A percentile compares a stretch with the other conserved stretches of the same genome.
Conservation (phyloP, 2,797 vertebrate species). For the Rhynchonycteris naso region DNA sequence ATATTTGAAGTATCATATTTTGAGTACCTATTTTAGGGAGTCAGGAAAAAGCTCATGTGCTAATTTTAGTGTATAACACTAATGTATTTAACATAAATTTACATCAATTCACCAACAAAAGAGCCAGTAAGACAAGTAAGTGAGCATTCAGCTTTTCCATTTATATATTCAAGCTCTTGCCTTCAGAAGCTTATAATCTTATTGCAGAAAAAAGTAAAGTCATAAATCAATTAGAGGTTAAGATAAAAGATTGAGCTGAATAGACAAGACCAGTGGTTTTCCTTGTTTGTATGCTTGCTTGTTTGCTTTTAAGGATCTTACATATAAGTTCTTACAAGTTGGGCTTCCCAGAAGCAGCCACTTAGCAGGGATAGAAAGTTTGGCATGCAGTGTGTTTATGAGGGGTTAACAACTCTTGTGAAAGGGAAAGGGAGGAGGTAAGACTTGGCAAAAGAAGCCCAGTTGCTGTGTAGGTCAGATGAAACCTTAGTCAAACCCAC, state of each 20-base stretch:
- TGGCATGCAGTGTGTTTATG: fast-evolving
- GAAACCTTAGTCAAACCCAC: neutral
- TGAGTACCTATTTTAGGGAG: neutral
- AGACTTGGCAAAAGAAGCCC: neutral
- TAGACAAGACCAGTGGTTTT: neutral
- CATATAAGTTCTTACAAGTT: neutral
- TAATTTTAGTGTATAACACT: neutral
- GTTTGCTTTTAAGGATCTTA: neutral
- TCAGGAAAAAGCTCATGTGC: neutral
- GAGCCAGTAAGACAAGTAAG: neutral
- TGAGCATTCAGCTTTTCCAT: neutral
- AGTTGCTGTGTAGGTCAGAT: fast-evolving
- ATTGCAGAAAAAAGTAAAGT: neutral
- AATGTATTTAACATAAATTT: neutral
- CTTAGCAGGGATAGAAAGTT: neutral
- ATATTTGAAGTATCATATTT: constrained; percentile 7
- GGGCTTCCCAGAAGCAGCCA: neutral
- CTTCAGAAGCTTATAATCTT: neutral
- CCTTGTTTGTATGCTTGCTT: neutral
- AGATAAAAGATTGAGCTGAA: neutral
- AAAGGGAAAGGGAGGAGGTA: neutral
- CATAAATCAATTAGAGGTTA: neutral
- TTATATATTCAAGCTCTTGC: neutral
- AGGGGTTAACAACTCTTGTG: neutral
- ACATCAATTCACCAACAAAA: neutral